Evolutionary conservation across 2,113 vertebrate genomes (phyloP), one percentile per base, ranked within the genome.

Genomic region (Corynorhinus townsendii): DNA sequence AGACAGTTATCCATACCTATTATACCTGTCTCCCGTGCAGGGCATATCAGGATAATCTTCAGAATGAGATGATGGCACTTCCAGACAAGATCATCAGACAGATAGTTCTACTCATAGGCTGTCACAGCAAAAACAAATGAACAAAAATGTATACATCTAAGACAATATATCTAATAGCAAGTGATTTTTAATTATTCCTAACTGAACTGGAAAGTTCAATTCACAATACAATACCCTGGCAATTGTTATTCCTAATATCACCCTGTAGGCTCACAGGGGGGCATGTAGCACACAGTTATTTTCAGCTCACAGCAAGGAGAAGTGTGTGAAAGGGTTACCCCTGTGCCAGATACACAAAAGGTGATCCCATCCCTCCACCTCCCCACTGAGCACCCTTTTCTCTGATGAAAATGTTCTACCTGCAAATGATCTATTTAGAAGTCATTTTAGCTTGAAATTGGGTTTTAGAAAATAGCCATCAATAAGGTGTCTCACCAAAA

Each of bases 1-100:
- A 30, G 40, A 54, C 7, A 30, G 0, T 14, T 30, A 35, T 71
- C 7, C 69, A 75, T 0, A 71, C 24, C 12, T 64, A 19, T 40
- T 43, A 17, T 19, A 43, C 0, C 5, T 43, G 17, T 17, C 17
- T 1, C 6, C 3, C 3, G 1, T 20, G 2, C 15, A n/a, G 5
- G 5, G 7, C 7, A 2, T 14, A 7, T 11, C 12, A 35, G 12
- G 83, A 83, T 56, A 16, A 35, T n/a, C 5, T 84, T 90, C 72
- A 86, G 26, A 59, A 52, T 28, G 20, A 91, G 1, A 6, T 2
- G 14, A 19, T 15, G 20, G 40, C 1, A 17, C 7, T 69, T 89
- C 11, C 3, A 76, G 30, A 40, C 9, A 28, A 77, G 33, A 22
- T 47, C 28, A 52, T 66, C 20, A 62, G 59, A 72, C 7, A 59